A percentile compares a stretch with the other conserved stretches of the same genome.
Evolutionary conservation across 2,888 invertebrate genomes (phyloP).

Genomic region (Pilophorus perplexus): DNA sequence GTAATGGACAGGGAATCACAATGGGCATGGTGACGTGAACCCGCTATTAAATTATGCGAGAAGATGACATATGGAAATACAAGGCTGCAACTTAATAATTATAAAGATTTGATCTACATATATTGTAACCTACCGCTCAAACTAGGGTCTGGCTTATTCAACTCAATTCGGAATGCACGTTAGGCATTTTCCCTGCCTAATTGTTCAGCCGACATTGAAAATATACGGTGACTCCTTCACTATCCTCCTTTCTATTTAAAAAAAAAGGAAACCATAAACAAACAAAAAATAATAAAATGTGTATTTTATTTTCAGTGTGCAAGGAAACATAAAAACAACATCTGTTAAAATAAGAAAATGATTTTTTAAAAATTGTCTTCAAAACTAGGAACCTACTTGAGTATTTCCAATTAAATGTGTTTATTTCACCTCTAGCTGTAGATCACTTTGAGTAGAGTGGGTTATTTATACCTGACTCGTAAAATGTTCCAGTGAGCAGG

Average conservation of each 20-base stretch:
- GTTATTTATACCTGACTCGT: conserved; percentile 6
- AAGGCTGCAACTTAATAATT: conserved; percentile 44
- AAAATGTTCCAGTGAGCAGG: conserved; percentile 11
- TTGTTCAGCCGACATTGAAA: conserved; percentile 22
- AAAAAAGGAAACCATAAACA: background rate
- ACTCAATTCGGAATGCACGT: conserved; percentile 41
- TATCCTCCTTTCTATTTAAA: conserved; percentile 26
- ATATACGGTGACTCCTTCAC: conserved; percentile 11
- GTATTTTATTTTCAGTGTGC: conserved; percentile 29
- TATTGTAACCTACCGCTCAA: conserved; percentile 43
- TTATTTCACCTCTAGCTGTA: conserved; percentile 13
- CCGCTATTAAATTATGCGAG: conserved; percentile 34
- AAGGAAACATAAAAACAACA: background rate
- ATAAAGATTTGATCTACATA: conserved; percentile 39
- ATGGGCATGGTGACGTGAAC: conserved; percentile 44
- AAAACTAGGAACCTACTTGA: background rate
- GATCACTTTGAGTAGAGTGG: background rate
- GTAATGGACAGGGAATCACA: conserved; percentile 37
- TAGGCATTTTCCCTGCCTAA: conserved; percentile 45
- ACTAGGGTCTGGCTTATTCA: conserved; percentile 44
- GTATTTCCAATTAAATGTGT: conserved; percentile 14
- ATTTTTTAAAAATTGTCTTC: conserved; percentile 8
- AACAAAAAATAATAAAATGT: conserved; percentile 13
- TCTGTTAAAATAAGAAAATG: no score
- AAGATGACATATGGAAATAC: conserved; percentile 43